phyloP scores from a whole-genome alignment of 30 jellyfish, hydroid and myxozoan species.

The Hydractinia symbiolongicarpus region DNA sequence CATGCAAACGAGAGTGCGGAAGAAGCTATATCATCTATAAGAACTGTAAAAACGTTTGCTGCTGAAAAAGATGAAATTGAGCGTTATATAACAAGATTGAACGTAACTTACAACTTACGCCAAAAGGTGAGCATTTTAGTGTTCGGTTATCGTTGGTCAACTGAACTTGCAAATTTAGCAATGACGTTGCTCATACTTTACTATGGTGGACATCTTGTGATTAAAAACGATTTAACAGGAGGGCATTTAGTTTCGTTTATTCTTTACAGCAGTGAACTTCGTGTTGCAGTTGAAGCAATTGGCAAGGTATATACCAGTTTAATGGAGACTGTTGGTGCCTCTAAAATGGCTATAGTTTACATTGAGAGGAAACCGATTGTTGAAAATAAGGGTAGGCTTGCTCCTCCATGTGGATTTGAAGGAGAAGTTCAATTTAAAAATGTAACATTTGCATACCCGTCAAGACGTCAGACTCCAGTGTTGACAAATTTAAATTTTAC shows the following conservation, averaged over 20 bases:
- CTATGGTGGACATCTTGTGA: conserved; percentile 87
- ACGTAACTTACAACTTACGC: conserved; percentile 45
- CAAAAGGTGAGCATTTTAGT: conserved; percentile 50
- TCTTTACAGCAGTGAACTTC: conserved; percentile 61
- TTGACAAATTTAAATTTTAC: conserved; percentile 41
- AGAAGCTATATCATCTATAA: conserved; percentile 69
- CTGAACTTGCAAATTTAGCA: conserved; percentile 65
- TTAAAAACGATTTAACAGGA: conserved; percentile 66
- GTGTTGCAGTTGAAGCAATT: conserved; percentile 68
- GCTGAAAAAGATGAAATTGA: conserved; percentile 56
- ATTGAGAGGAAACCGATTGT: conserved; percentile 67
- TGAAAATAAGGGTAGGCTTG: conserved; percentile 41
- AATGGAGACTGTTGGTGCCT: conserved; percentile 93
- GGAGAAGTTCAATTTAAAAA: conserved; percentile 61
- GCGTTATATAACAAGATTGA: conserved; percentile 32
- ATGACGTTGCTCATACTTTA: conserved; percentile 58
- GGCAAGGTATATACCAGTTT: conserved; percentile 72
- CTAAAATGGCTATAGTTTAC: conserved; percentile 60
- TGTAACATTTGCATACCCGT: conserved; percentile 70
- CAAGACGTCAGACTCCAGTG: conserved; percentile 69
- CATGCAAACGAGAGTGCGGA: conserved; percentile 80
- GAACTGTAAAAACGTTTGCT: conserved; percentile 85
- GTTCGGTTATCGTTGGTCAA: conserved; percentile 59
- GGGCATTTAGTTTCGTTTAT: conserved; percentile 68
- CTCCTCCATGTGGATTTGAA: conserved; percentile 34